Percentiles rank a stretch among this genome's conserved stretches.
These are phyloP conservation scores for Drosophila paranaensis DNA, from an alignment of 2,888 invertebrate genomes.

Conservation along the genomic window DNA sequence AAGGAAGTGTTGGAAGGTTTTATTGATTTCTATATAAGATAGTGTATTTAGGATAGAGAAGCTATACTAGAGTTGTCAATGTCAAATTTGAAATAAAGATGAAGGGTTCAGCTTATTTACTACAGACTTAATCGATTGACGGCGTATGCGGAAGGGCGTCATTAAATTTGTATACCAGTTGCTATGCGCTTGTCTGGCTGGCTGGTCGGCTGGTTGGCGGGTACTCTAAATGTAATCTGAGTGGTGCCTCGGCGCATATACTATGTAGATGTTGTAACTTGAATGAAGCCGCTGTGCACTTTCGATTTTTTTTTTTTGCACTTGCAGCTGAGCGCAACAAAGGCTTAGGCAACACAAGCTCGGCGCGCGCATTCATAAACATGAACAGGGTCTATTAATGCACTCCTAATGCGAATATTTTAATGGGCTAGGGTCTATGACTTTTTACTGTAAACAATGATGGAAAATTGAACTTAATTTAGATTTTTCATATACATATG, in stretches of 20 bases:
- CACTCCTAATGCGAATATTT: constrained; percentile 20
- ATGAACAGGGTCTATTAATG: constrained; percentile 16
- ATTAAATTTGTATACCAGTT: constrained; percentile 57
- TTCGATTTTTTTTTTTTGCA: constrained; percentile 60
- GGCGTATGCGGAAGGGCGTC: constrained; percentile 65
- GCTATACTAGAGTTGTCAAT: neutral
- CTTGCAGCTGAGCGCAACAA: constrained; percentile 38
- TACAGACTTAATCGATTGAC: constrained; percentile 15
- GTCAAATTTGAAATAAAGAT: neutral
- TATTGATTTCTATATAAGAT: neutral
- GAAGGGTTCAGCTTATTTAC: neutral
- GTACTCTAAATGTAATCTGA: constrained; percentile 55
- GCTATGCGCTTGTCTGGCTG: constrained; percentile 6
- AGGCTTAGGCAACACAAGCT: constrained; percentile 45
- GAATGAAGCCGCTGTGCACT: constrained; percentile 49
- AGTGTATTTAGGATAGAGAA: neutral
- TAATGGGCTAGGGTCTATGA: constrained; percentile 32
- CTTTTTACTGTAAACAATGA: constrained; percentile 30
- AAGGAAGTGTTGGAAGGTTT: neutral
- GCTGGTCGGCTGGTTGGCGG: constrained; percentile 1
- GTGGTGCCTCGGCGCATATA: constrained; percentile 17
- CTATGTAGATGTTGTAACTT: constrained; percentile 50
- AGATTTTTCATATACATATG: neutral
- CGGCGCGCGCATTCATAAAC: constrained; percentile 33
- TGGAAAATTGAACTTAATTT: constrained; percentile 24